These are phyloP conservation scores for Yponomeuta malinellus DNA, from an alignment of 2,888 invertebrate species.

Conservation along the genomic window DNA sequence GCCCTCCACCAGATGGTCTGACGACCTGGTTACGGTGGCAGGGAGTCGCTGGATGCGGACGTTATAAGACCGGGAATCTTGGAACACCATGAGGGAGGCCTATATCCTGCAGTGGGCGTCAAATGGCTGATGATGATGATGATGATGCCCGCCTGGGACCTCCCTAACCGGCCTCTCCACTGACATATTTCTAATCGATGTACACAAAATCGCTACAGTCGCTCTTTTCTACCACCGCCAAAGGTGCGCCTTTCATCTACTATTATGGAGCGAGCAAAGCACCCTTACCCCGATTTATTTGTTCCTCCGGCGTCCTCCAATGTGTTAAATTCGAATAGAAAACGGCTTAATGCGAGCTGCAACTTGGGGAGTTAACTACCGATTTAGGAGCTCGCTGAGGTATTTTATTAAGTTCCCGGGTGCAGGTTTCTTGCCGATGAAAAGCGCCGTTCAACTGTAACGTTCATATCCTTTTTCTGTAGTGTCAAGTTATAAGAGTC, in stretches of 20 bases:
- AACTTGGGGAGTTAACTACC: not conserved
- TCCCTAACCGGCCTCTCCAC: no score
- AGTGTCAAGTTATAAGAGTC: no score
- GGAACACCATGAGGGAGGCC: no score
- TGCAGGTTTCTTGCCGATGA: not conserved
- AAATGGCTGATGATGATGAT: no score
- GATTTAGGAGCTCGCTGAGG: not conserved
- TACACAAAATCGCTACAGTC: not conserved
- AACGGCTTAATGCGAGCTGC: not conserved
- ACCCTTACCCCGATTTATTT: slow-evolving; percentile 52
- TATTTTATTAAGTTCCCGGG: not conserved
- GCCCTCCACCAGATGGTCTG: no score
- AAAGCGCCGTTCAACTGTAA: not conserved
- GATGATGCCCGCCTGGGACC: no score
- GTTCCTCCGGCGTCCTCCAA: slow-evolving; percentile 38
- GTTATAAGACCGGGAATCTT: no score
- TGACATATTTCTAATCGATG: no score
- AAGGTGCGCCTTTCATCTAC: slow-evolving; percentile 19
- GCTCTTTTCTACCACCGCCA: not conserved
- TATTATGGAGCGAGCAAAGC: slow-evolving; percentile 29
- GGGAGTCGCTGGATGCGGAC: no score
- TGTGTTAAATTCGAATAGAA: slow-evolving; percentile 45
- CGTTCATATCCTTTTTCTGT: no score
- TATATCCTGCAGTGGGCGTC: no score
- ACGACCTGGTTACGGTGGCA: no score